A percentile compares a stretch with the other conserved stretches of the same genome.
Conservation (phyloP, 2,113 vertebrate species). For the Mormyrus lacerda region DNA sequence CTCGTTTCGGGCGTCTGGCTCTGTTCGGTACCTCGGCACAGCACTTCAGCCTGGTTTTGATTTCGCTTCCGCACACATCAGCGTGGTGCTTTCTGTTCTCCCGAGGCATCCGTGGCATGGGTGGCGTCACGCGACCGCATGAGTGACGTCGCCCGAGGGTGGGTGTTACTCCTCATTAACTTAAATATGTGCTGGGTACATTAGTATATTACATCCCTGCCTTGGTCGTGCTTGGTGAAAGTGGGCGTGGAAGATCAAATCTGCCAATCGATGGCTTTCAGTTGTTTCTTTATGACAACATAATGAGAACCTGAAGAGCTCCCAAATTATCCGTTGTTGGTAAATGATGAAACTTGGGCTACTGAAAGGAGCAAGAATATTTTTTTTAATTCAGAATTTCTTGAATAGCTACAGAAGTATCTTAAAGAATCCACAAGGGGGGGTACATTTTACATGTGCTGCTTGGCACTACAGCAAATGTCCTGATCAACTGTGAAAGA, state of each 20-base stretch:
- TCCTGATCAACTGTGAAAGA: background rate
- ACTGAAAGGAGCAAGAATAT: background rate
- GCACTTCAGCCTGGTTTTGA: background rate
- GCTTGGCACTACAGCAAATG: background rate
- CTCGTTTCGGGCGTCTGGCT: background rate
- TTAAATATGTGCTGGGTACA: background rate
- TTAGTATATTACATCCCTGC: background rate
- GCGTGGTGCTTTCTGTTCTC: background rate
- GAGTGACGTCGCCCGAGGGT: background rate
- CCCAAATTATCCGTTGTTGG: background rate
- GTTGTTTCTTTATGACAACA: background rate
- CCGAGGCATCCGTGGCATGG: background rate
- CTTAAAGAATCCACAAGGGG: background rate
- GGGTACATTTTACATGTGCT: background rate
- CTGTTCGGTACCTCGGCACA: background rate
- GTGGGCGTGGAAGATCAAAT: background rate
- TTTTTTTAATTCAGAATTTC: background rate
- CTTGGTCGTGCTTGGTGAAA: background rate
- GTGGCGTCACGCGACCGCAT: background rate
- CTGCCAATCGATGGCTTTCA: background rate
- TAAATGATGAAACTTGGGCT: background rate
- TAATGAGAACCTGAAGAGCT: background rate
- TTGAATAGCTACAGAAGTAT: background rate
- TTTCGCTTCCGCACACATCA: slow-evolving; percentile 50
- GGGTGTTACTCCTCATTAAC: background rate